Evolutionary conservation across 64 coral and sea anemone genomes (phyloP), one percentile per base, ranked within the genome.

Genomic region (Catalaphyllia jardinei): DNA sequence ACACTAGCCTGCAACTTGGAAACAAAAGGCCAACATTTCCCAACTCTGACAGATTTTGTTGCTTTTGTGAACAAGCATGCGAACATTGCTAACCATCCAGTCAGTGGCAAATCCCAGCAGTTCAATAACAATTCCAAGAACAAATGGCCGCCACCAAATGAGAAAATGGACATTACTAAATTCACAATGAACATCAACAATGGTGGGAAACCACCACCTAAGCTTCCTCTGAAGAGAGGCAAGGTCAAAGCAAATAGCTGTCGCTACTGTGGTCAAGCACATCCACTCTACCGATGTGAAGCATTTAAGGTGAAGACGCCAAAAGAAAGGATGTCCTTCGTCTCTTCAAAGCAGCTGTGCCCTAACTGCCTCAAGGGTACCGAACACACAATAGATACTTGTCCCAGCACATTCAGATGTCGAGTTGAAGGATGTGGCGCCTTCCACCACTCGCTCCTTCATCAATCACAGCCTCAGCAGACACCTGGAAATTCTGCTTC

Each of bases 21-120:
- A 60, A 49, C 73, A 67, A 92, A 71, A 29, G 71, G 76, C 39
- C 72, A 92, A 69, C 90, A 74, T 46, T 92, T 86, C 35, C 90
- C 82, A 67, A 78, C 90, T 20, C 74, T 92, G 38, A 77, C 60
- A 0, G 82, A 92, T 74, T 92, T 92, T 59, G 82, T 76, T 31
- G 55, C 16, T 46, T 92, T 92, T 72, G 29, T 92, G 24, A 76
- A 87, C 29, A 87, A 87, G 39, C 86, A 76, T 31, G 74, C 90
- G 59, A 87, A 10, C 52, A 78, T 92, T 31, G 82, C 90, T 13
- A 92, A 87, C 62, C 90, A 92, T 20, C 90, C 69, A 19, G 76
- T 92, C 29, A 86, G 63, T 3, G 22, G 73, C 85, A 57, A 87
- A 87, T 33, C 20, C 59, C 51, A 51, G 76, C 52, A 78, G 35